Conservation (phyloP, 2,113 vertebrate genomes). For the Hemicordylus capensis region DNA sequence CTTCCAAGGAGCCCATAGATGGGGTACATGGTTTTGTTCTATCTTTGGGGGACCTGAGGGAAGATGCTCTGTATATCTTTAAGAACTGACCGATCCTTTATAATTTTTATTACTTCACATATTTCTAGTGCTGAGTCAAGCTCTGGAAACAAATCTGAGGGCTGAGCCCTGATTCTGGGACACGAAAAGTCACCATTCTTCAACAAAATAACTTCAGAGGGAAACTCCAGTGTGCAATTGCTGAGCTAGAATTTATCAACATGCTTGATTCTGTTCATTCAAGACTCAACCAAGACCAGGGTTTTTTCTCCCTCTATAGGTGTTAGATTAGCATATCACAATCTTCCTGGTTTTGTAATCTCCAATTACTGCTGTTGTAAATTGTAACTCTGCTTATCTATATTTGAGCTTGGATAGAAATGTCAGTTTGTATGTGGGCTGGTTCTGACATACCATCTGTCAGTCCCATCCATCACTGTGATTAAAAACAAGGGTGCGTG, state of each 20-base stretch:
- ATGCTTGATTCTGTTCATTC: neutral
- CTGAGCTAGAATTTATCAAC: neutral
- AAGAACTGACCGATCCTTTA: neutral
- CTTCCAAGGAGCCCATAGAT: no score
- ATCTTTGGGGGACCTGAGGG: neutral
- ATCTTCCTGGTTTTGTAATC: neutral
- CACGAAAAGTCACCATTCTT: neutral
- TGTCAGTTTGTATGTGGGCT: no score
- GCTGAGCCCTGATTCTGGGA: neutral
- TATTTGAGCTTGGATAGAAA: no score
- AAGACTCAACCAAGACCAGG: neutral
- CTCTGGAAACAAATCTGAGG: neutral
- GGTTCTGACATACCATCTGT: no score
- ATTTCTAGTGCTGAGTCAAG: neutral
- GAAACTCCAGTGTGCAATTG: neutral
- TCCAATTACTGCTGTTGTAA: neutral
- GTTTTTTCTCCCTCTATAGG: neutral
- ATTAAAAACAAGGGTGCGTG: no score
- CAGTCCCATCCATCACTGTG: no score
- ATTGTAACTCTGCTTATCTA: no score
- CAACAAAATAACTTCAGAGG: neutral
- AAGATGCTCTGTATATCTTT: neutral
- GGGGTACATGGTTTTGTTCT: no score
- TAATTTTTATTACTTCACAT: neutral
- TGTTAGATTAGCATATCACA: neutral